phyloP scores from a whole-genome alignment of 2,888 invertebrate species.

The Leucozona laternaria region DNA sequence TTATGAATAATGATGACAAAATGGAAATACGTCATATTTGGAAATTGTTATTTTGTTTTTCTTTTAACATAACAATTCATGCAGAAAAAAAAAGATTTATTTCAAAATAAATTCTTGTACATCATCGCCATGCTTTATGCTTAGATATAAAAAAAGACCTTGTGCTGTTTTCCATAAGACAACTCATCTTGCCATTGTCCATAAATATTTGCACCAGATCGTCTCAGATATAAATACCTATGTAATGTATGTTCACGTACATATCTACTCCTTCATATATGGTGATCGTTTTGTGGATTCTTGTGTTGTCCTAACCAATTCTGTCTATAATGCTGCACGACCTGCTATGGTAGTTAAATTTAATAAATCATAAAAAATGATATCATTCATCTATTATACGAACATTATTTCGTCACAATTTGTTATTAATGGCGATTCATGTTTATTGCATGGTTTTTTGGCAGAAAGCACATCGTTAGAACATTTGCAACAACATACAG shows the following conservation, averaged over 20 bases:
- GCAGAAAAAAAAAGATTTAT: neutral
- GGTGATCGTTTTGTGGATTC: conserved; percentile 1
- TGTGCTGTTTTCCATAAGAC: conserved; percentile 52
- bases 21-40: neutral
- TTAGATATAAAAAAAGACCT: conserved; percentile 16
- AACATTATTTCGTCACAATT: conserved; percentile 68
- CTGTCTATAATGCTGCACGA: conserved; percentile 52
- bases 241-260: neutral
- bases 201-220: conserved; percentile 41
- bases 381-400: conserved; percentile 61
- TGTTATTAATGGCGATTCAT: conserved; percentile 69
- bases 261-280: conserved; percentile 31
- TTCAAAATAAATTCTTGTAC: neutral
- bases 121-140: conserved; percentile 1
- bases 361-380: conserved; percentile 73
- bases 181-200: conserved; percentile 34
- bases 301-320: conserved; percentile 55
- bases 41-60: neutral
- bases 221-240: neutral
- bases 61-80: neutral
- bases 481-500: conserved; percentile 41
- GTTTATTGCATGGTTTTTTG: conserved; percentile 37
- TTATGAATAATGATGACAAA: neutral
- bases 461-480: conserved; percentile 22
- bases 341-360: conserved; percentile 55